Percentiles rank a stretch among this genome's conserved stretches.
These are phyloP conservation scores for Hystrix cristata DNA, from an alignment of 2,113 vertebrate genomes.

Conservation along the genomic window DNA sequence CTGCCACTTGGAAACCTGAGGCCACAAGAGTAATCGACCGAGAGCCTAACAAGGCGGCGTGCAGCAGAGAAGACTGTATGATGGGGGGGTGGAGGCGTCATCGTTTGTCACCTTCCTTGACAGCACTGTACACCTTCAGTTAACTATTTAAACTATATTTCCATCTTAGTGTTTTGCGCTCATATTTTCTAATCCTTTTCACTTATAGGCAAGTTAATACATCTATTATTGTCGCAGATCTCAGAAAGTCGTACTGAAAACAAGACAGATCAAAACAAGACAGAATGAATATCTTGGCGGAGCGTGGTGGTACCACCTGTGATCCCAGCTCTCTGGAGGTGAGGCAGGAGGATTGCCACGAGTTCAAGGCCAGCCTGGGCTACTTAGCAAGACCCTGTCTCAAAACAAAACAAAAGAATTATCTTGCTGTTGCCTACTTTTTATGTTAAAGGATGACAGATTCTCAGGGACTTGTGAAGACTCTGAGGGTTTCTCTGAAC, in stretches of 20 bases:
- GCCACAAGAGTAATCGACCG: accelerated
- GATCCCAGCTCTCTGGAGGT: background rate
- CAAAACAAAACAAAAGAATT: too few relatives aligned
- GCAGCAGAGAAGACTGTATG: background rate
- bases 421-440: background rate
- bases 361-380: background rate
- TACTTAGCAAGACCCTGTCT: background rate
- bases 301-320: background rate
- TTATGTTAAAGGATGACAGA: slow-evolving; percentile 28
- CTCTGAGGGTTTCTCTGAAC: background rate
- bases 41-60: background rate
- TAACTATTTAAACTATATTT: background rate
- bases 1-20: background rate
- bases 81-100: too few relatives aligned
- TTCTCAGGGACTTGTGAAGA: slow-evolving; percentile 18
- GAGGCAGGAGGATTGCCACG: background rate
- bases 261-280: background rate
- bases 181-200: background rate
- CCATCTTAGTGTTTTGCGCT: background rate
- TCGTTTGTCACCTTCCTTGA: accelerated
- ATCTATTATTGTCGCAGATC: background rate
- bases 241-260: background rate
- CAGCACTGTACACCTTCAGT: background rate
- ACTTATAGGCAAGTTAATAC: background rate
- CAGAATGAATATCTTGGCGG: background rate